Base-by-base conservation (phyloP, 2,797 vertebrate genomes). In the Etheostoma nigrum region DNA sequence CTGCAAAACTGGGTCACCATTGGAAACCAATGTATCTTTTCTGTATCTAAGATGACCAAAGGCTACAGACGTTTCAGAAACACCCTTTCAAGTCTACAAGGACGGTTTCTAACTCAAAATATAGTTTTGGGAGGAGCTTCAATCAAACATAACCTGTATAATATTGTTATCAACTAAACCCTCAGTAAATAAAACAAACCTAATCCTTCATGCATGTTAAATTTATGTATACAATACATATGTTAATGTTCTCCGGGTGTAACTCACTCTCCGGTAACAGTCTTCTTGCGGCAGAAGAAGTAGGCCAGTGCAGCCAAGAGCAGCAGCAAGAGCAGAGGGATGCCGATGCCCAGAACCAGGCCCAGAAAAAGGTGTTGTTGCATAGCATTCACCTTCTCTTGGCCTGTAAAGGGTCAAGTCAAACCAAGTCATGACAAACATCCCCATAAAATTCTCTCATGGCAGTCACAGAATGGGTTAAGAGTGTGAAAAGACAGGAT, bases 311-410 rank as follows among this genome's bases (percentile, higher is more conserved):
- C 82, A 3, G 91, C 91, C 83, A 96, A 81, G 6, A 96, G 87
- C 27, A 96, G 90, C 55, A 96, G 83, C 65, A 96, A 82, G 0
- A 96, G 88, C 45, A 96, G 88, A 8, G 96, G 95, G 67, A 96
- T 93, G 42, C 95, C 94, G 6, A 96, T 95, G 47, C 96, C 96
- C 88, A 96, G 91, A 23, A 93, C 93, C 90, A 96, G 85, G 13
- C 91, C 94, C 81, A 96, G 72, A 55, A 96, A 86, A 2, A 96
- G 85, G 13, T 72, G 55, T 1, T 49, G 1, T 4, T 81, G 66
- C 10, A 70, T 73, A 0, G 55, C 10, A 2, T 68, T 82, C 23
- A 12, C 30, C 30, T 33, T n/a, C 0, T 44, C 72, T 81, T 59
- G 60, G 23, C 80, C 92, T 93, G 86, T 11, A 76, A 54, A 2